These are phyloP conservation scores for Furcula furcula DNA, from an alignment of 2,888 invertebrate species.

Conservation along the genomic window DNA sequence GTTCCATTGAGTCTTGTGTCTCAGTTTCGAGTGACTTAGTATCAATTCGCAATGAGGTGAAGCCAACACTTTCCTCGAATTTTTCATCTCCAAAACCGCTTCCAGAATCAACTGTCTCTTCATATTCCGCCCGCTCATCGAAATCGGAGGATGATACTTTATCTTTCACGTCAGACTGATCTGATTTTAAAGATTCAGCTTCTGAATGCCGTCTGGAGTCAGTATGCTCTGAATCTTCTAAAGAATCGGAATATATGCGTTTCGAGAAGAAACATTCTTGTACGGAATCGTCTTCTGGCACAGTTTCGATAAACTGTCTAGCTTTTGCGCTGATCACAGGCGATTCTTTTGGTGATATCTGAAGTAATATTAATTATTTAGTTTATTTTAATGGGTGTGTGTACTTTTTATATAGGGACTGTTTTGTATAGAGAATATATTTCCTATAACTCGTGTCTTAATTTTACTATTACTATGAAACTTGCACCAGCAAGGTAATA, in stretches of 20 bases:
- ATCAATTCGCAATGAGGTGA: constrained; percentile 67
- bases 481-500: too few relatives aligned
- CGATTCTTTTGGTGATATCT: constrained; percentile 70
- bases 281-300: constrained; percentile 79
- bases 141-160: constrained; percentile 77
- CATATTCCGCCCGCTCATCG: constrained; percentile 75
- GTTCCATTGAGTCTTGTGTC: constrained; percentile 61
- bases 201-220: constrained; percentile 77
- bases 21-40: constrained; percentile 51
- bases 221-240: constrained; percentile 77
- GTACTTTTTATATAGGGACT: too few relatives aligned
- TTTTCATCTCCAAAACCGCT: constrained; percentile 77
- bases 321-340: constrained; percentile 78
- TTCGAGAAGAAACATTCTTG: constrained; percentile 80
- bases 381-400: too few relatives aligned
- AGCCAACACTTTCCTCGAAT: constrained; percentile 73
- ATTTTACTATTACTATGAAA: too few relatives aligned
- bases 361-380: constrained; percentile 8
- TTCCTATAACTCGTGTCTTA: too few relatives aligned
- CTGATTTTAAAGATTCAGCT: constrained; percentile 76
- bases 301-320: constrained; percentile 77
- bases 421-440: too few relatives aligned
- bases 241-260: constrained; percentile 76
- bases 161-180: constrained; percentile 72
- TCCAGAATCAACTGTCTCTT: constrained; percentile 73